These are phyloP conservation scores for Danio jaintianensis DNA, from an alignment of 2,797 vertebrate species.

Conservation along the genomic window DNA sequence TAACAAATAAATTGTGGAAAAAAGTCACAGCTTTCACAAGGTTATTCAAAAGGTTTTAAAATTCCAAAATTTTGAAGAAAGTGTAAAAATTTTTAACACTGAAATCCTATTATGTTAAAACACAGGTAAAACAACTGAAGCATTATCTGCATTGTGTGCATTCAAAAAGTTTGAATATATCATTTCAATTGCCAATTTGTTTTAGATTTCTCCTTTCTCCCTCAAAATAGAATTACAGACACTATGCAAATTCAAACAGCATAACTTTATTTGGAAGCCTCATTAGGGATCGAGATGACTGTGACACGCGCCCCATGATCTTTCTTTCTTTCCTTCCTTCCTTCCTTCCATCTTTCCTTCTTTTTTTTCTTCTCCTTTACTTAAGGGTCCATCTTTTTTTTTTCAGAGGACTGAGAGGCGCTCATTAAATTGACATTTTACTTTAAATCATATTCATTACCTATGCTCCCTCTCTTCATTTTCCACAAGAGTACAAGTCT, in stretches of 20 bases:
- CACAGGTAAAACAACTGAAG: neutral
- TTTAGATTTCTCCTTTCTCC: constrained; percentile 37
- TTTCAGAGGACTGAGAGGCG: constrained; percentile 51
- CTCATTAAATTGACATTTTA: constrained; percentile 63
- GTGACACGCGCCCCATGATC: constrained; percentile 52
- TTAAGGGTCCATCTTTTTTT: constrained; percentile 48
- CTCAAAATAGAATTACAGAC: constrained; percentile 63
- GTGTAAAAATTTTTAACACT: neutral
- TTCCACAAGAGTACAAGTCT: constrained; percentile 65
- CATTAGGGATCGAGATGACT: constrained; percentile 62
- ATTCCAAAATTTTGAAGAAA: neutral
- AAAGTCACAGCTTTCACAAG: no score
- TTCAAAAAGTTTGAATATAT: constrained; percentile 44
- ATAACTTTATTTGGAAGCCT: constrained; percentile 60
- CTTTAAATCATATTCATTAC: constrained; percentile 64
- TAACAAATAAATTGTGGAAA: no score
- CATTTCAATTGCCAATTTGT: constrained; percentile 51
- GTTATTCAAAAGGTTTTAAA: no score
- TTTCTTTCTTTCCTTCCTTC: constrained; percentile 51
- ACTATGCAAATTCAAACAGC: constrained; percentile 57
- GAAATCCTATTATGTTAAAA: neutral
- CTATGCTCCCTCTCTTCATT: constrained; percentile 68
- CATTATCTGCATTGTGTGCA: constrained; percentile 17
- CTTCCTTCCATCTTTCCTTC: constrained; percentile 19
- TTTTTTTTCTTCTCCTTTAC: constrained; percentile 37